Evolutionary conservation across 2,888 invertebrate species (phyloP), one percentile per base, ranked within the genome.

Genomic region (Gandaritis pyraliata): DNA sequence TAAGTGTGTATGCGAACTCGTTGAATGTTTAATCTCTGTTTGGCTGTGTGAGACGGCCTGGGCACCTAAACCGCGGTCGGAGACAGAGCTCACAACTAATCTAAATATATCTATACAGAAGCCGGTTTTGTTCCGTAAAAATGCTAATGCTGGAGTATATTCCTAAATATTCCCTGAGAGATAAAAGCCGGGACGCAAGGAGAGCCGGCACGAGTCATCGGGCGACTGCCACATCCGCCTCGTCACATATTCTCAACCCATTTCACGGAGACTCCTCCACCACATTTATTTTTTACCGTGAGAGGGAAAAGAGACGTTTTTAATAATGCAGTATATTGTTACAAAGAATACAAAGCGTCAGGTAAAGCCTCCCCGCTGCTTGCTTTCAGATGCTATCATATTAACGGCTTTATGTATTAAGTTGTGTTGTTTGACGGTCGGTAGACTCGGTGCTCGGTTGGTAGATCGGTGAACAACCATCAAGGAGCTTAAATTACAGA

Each of bases 21-120:
- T 83, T 91, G 91, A 92, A 92, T 92, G 88, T 92, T 92, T 91
- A 90, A 92, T 91, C 87, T 87, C 72, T 86, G 83, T 86, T 86
- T 85, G 86, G 82, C 73, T 77, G 82, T 77, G 82, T 77, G 60
- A 58, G 58, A 62, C 57, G 66, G 62, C 49, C 65, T 57, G 60
- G 38, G 59, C 63, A 50, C 59, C 62, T 49, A 16, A 41, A 30
- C 59, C 60, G 46, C 57, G 53, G 48, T 29, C 54, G 36, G 64
- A 57, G 54, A 63, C 58, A 30, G 23, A 48, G 46, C 55, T 58
- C 52, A 23, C 58, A 49, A 61, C 65, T 65, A 59, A 65, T 62
- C 61, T 65, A 49, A 62, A 62, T 62, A 61, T 55, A n/a, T n/a
- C n/a, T n/a, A n/a, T n/a, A 66, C 64, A 43, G 39, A 57, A 55